Evolutionary conservation across 2,797 vertebrate genomes (phyloP), one percentile per base, ranked within the genome.

Genomic region (Ptychadena robeensis): DNA sequence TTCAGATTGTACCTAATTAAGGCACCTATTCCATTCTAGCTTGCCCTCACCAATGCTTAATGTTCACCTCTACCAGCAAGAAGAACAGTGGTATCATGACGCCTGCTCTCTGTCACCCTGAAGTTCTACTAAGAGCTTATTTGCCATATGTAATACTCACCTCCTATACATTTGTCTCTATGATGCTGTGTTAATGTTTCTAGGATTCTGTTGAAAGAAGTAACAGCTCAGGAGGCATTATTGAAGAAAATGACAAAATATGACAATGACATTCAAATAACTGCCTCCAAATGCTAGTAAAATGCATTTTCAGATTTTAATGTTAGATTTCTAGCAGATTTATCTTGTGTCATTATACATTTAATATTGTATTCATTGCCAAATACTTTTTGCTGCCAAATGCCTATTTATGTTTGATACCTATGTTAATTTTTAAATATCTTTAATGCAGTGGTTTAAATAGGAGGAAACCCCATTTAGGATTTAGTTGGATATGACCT

Each of bases 31-130:
- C 53, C 64, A 57, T 69, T 79, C 65, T 37, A 35, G 40, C 25
- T 27, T 79, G 44, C 65, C 44, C 65, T 66, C 40, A 57, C 75
- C 64, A 67, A 53, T 78, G 64, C 75, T 68, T 78, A 67, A 40
- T 28, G 63, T 35, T 78, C 75, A 68, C 76, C 76, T 79, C 40
- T 79, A 65, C 22, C 64, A 22, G 76, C 30, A 68, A 79, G 44
- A 57, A 68, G 64, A 53, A 68, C 76, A 79, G 76, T n/a, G 15
- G 44, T 79, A 79, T 79, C 76, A 57, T 79, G 65, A 79, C 48
- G 76, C 64, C 12, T 79, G 76, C 76, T 68, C 76, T 57, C 22
- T 68, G 76, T 69, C 65, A 79, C 65, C 65, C 44, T 57, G 76
- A 68, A 32, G 44, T 79, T 57, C 32, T 79, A 44, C 40, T 79